Base-by-base conservation (phyloP, 2,797 vertebrate genomes). In the Myotis vivesi region DNA sequence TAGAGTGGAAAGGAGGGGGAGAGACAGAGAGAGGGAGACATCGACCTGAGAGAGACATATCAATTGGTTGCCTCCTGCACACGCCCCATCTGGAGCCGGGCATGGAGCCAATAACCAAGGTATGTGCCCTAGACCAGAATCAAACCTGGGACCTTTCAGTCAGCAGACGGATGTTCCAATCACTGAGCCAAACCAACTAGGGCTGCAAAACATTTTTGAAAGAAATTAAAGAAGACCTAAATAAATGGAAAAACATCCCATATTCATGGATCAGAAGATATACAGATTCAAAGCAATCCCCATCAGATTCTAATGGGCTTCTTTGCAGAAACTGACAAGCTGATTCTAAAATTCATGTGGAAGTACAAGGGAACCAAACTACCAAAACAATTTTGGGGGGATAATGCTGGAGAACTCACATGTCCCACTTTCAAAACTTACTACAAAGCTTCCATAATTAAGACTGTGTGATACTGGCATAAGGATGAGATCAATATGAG, bases 201-300 rank as follows among this genome's bases (percentile, higher is more conserved):
- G 57, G 57, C 20, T 76, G 53, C 22, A 81, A 81, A 81, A 53
- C 25, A 82, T 89, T 64, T 94, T 41, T 92, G n/a, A 91, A 93
- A 90, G 57, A 80, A 92, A 85, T 85, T 89, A 86, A 91, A 91
- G 30, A 87, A 90, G 16, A 73, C 20, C 41, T 79, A 91, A 87
- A n/a, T 87, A 80, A 79, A 33, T 88, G n/a, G 79, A 84, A 69
- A 68, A 36, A 69, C 9, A 92, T 64, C 68, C n/a, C 20, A 84
- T 73, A 36, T 59, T 87, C 46, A 69, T 81, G 25, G 86, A 80
- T 89, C 33, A 81, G 79, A 88, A 93, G 57, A 75, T 8, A 38
- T 89, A 62, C 17, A 38, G 33, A 76, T 22, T 77, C 69, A 85
- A 44, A 33, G 12, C 36, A 83, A 83, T 86, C 17, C 3, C 53